Evolutionary conservation across 2,797 vertebrate genomes (phyloP), one percentile per base, ranked within the genome.

Genomic region (Leptoclinus maculatus): DNA sequence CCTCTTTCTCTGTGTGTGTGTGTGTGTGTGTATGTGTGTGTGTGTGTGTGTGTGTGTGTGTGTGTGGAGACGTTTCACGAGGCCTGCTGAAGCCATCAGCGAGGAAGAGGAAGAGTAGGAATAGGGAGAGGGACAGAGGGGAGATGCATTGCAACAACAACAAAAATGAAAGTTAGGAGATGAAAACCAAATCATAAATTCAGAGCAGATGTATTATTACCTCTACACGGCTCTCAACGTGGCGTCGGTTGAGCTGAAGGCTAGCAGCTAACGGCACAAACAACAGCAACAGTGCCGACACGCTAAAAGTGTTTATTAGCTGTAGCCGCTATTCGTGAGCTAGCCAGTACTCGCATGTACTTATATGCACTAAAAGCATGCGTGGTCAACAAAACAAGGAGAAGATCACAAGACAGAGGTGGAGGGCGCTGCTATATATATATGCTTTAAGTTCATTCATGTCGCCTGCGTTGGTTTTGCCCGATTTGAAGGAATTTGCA

Each of bases 21-120:
- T 34, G 32, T 34, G 32, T 34, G 32, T 34, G 32, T 34, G 32
- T 56, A 54, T 60, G 71, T 53, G 47, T 43, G 36, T 72, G 36
- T 74, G 29, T 63, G 34, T 47, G 45, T 71, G 34, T 74, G 29
- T 63, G 32, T 45, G 29, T 45, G 12, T 57, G 29, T 74, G 27
- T 41, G 57, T 49, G 63, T 56, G 51, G 90, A 94, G 92, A 81
- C 81, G 78, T 83, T 86, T 85, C 82, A 87, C 27, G n/a, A 79
- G 60, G 78, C 87, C 95, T 95, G 96, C 82, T 93, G 87, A 95
- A 96, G 89, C 88, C 85, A 96, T 96, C 94, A 95, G 76, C 0
- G 32, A 85, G 69, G 68, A 81, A 25, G 80, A 85, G 78, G 68
- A 81, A 25, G 80, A 85, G 78, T 69, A 78, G 86, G 74, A 76